phyloP scores from a whole-genome alignment of 2,113 vertebrate genomes.

The Lynx canadensis region DNA sequence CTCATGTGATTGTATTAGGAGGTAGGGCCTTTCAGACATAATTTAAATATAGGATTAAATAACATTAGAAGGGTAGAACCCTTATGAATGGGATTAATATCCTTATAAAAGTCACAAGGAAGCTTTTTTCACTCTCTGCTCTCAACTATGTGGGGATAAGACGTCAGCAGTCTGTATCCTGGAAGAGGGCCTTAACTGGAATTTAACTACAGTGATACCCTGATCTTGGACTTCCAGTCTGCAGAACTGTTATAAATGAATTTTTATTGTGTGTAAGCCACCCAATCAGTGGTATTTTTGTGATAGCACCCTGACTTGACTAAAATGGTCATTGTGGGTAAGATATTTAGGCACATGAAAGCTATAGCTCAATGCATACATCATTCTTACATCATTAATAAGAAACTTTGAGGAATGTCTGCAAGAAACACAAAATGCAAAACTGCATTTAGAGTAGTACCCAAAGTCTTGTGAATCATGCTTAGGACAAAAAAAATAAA shows the following conservation, averaged over 20 bases:
- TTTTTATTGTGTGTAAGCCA: background rate
- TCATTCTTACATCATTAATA: background rate
- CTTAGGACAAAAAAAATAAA: background rate
- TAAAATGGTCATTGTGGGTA: background rate
- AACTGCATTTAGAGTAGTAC: background rate
- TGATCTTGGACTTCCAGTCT: background rate
- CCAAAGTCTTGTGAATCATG: background rate
- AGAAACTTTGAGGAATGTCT: background rate
- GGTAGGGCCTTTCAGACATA: background rate
- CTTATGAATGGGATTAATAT: background rate
- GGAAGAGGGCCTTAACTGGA: background rate
- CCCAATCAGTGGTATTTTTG: background rate
- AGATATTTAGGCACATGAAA: background rate
- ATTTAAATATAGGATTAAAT: background rate
- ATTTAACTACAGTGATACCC: background rate
- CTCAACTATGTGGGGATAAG: too few species aligned
- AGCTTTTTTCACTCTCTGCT: background rate
- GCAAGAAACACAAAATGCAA: background rate
- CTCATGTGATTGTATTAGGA: background rate
- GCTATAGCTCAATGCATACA: background rate
- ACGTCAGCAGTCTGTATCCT: background rate
- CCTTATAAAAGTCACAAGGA: background rate
- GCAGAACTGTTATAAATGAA: background rate
- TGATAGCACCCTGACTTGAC: background rate
- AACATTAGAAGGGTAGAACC: background rate